Percentiles rank a stretch among this genome's conserved stretches.
phyloP scores from a whole-genome alignment of 2,797 vertebrate species.

The Clarias fuscus region DNA sequence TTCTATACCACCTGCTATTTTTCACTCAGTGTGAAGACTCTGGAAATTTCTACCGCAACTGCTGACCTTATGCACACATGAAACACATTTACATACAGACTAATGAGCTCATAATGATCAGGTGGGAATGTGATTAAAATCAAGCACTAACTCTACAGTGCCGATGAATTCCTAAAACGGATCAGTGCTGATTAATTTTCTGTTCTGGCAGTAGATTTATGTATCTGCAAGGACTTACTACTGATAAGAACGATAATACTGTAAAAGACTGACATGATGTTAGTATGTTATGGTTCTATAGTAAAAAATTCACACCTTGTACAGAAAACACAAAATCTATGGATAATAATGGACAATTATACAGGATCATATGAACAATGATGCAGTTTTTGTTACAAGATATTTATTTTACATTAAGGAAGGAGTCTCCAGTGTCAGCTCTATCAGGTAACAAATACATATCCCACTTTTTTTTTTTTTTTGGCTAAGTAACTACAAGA shows the following conservation, averaged over 20 bases:
- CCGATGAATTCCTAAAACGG: neutral
- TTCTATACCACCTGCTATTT: slow-evolving; percentile 67
- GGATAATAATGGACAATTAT: neutral
- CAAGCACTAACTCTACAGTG: neutral
- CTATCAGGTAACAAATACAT: neutral
- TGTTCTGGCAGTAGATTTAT: neutral
- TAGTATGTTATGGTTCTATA: neutral
- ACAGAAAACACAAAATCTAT: neutral
- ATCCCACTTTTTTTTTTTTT: neutral
- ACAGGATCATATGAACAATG: neutral
- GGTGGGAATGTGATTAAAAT: neutral
- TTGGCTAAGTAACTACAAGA: neutral
- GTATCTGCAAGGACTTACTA: too few species aligned
- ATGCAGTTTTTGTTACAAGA: neutral
- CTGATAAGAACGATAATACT: too few species aligned
- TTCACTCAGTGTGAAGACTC: slow-evolving; percentile 86
- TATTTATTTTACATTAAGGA: neutral
- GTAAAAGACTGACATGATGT: neutral
- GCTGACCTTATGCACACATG: slow-evolving; percentile 62
- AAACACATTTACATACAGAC: neutral
- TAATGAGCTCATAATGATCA: neutral
- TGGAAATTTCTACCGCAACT: slow-evolving; percentile 64
- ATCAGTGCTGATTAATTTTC: neutral
- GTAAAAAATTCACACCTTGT: neutral
- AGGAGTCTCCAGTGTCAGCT: neutral